Evolutionary conservation across 2,888 invertebrate genomes (phyloP).

Genomic region (Parnassius smintheus): DNA sequence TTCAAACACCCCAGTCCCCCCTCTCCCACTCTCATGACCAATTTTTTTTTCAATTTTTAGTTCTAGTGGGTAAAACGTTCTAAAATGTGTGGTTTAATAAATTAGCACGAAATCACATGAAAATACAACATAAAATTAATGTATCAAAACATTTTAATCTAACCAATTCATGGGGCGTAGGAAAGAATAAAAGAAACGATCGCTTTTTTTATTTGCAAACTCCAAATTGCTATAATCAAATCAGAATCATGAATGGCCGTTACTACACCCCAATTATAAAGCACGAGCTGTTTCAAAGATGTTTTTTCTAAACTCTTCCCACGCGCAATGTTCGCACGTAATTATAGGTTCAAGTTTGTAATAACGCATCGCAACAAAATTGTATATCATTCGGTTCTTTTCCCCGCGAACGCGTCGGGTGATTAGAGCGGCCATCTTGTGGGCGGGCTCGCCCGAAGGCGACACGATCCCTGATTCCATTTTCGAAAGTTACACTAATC

Average conservation of each 20-base stretch:
- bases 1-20: no score
- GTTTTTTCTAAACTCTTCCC: conserved; percentile 79
- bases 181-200: conserved; percentile 28
- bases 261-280: conserved; percentile 63
- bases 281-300: conserved; percentile 69
- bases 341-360: conserved; percentile 75
- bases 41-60: no score
- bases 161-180: conserved; percentile 11
- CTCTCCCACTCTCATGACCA: no score
- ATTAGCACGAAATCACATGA: background rate
- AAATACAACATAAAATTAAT: conserved; percentile 9
- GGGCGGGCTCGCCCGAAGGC: conserved; percentile 76
- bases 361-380: conserved; percentile 80
- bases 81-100: background rate
- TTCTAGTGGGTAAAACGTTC: background rate
- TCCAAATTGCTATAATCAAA: conserved; percentile 51
- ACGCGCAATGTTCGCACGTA: conserved; percentile 72
- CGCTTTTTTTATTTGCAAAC: conserved; percentile 37
- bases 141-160: conserved; percentile 19
- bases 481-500: conserved; percentile 80
- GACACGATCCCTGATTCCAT: conserved; percentile 78
- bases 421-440: conserved; percentile 80
- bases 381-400: conserved; percentile 76
- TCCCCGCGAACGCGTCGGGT: conserved; percentile 71
- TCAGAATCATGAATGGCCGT: conserved; percentile 63